Conservation (phyloP, 1,140 invertebrate genomes). For the Aethina tumida region DNA sequence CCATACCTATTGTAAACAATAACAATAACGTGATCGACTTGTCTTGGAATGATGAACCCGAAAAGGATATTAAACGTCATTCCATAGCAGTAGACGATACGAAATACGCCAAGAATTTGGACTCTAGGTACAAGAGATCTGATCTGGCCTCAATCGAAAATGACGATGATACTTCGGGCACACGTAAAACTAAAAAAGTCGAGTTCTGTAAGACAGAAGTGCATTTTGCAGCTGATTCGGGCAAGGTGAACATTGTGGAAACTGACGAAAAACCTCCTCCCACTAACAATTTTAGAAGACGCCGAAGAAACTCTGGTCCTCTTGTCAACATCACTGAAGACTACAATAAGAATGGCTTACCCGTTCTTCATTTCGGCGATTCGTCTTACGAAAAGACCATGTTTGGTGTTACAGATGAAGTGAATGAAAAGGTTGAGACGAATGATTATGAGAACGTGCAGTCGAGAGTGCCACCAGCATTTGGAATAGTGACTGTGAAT, state of each 20-base stretch:
- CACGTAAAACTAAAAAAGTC: constrained; percentile 58
- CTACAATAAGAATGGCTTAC: constrained; percentile 33
- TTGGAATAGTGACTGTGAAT: constrained; percentile 30
- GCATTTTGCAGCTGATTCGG: constrained; percentile 74
- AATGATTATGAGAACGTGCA: constrained; percentile 14
- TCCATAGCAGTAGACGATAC: constrained; percentile 48
- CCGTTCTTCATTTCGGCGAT: constrained; percentile 44
- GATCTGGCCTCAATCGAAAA: constrained; percentile 38
- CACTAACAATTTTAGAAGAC: constrained; percentile 62
- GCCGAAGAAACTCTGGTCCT: constrained; percentile 38
- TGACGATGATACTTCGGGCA: constrained; percentile 25
- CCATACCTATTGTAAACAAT: constrained; percentile 26
- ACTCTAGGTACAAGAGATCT: constrained; percentile 25
- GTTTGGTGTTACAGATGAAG: constrained; percentile 22
- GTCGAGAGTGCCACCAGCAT: constrained; percentile 9
- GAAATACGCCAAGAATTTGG: constrained; percentile 36
- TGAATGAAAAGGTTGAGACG: constrained; percentile 9
- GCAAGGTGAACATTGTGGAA: constrained; percentile 75
- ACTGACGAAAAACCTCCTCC: constrained; percentile 76
- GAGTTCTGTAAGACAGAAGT: constrained; percentile 80
- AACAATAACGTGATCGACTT: constrained; percentile 21
- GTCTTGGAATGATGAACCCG: constrained; percentile 22
- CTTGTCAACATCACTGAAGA: constrained; percentile 19
- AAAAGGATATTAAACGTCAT: constrained; percentile 41
- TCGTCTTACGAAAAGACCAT: constrained; percentile 39